These are phyloP conservation scores for Rhynchophorus ferrugineus DNA, from an alignment of 1,140 invertebrate genomes.

Conservation along the genomic window DNA sequence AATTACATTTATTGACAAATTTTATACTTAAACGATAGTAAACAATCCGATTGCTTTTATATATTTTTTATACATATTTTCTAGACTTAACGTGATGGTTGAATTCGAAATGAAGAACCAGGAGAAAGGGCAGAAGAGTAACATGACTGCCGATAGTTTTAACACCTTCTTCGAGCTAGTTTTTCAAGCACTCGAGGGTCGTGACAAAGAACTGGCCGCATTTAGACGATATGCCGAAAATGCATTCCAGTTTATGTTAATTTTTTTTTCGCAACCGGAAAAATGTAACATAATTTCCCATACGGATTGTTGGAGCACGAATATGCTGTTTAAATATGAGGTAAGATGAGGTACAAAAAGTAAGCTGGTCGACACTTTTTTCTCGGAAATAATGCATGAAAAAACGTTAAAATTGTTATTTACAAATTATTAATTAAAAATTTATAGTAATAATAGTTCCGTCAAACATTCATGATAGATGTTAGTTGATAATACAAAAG, in stretches of 20 bases:
- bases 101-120: neutral
- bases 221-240: neutral
- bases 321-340: constrained; percentile 49
- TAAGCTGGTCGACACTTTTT: too few relatives aligned
- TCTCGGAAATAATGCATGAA: neutral
- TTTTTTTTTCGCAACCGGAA: neutral
- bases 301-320: constrained; percentile 49
- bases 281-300: constrained; percentile 40
- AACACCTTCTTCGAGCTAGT: neutral
- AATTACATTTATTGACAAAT: too few relatives aligned
- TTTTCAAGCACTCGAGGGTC: neutral
- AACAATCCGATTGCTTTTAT: too few relatives aligned
- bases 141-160: too few relatives aligned
- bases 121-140: neutral
- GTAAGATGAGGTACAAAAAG: constrained; percentile 17
- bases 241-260: neutral
- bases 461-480: too few relatives aligned
- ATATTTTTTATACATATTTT: too few relatives aligned
- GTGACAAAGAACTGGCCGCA: neutral
- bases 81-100: neutral
- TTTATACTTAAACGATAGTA: too few relatives aligned
- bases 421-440: too few relatives aligned
- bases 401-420: too few relatives aligned
- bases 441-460: too few relatives aligned
- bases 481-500: too few relatives aligned